Base-by-base conservation (phyloP, 2,888 invertebrate species). In the Brachypterus glaber region DNA sequence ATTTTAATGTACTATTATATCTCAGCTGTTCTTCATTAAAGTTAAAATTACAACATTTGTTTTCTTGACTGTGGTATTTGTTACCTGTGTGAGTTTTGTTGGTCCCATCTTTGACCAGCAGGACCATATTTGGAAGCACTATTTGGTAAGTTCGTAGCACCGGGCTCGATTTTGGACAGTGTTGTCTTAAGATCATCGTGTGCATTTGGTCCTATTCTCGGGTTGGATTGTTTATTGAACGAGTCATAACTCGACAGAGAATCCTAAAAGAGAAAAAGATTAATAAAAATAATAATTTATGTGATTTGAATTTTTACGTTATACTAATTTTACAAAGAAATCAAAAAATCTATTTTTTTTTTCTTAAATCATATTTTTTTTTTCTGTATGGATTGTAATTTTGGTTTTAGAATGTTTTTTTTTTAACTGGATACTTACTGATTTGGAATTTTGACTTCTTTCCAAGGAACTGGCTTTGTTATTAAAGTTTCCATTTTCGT, bases 231-330 rank as follows among this genome's bases (percentile, higher is more conserved):
- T 53, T 55, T 71, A 66, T 79, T 82, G 64, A 84, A 87, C 25
- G 87, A 86, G 63, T 88, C 87, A 50, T 85, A 82, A 46, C 81
- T 81, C 16, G 85, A 85, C 30, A 88, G 81, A 44, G 86, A 88
- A 59, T 92, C 79, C 74, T 79, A 60, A 53, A 63, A 58, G n/a
- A n/a, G n/a, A n/a, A n/a, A n/a, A n/a, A n/a, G n/a, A n/a, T n/a
- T n/a, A n/a, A n/a, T n/a, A n/a, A n/a, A n/a, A n/a, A n/a, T n/a
- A n/a, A n/a, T n/a, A n/a, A n/a, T n/a, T n/a, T n/a, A n/a, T n/a
- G n/a, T n/a, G n/a, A n/a, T n/a, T n/a, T n/a, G n/a, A n/a, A n/a
- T n/a, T n/a, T n/a, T n/a, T n/a, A n/a, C n/a, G n/a, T n/a, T n/a
- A n/a, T n/a, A n/a, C n/a, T n/a, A n/a, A n/a, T n/a, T n/a, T n/a